Base-by-base conservation (phyloP, 2,113 vertebrate genomes). In the Orcinus orca region DNA sequence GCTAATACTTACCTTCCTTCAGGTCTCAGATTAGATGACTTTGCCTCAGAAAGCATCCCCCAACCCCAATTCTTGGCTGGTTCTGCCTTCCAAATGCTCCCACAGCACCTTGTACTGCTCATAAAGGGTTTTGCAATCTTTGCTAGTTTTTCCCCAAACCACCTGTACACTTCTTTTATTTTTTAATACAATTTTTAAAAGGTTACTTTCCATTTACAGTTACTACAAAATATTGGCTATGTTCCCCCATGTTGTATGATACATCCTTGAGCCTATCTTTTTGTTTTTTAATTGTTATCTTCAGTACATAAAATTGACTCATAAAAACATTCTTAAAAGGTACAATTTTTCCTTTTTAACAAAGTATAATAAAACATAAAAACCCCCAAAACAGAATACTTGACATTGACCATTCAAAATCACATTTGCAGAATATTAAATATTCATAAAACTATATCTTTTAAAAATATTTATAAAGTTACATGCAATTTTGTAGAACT, bases 401-500 rank as follows among this genome's bases (percentile, higher is more conserved):
- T 98, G 98, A 99, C 98, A 98, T 99, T 98, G 99, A 99, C 98
- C 99, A 90, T 99, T 98, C 98, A 98, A 98, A 98, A 98, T 99
- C 98, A 99, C 99, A 99, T 99, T 98, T 98, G 98, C 98, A 97
- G 98, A 98, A 98, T 99, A 98, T 98, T 98, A 99, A 98, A 99
- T 99, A 99, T 99, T 98, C 99, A 98, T 98, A 99, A 98, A 99
- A 99, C 98, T 98, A 98, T 98, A 97, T 98, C 88, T 98, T 98
- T 97, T 96, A 97, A 98, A 99, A 99, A 99, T 98, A 99, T 98
- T 99, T 99, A 99, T 98, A 98, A 99, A 98, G 53, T 50, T 50
- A 50, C 14, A 15, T 50, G 14, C 50, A 50, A 50, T 15, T 50
- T 50, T 50, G 50, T 50, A 15, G 50, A 15, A 50, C 50, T 50